Percentiles rank a stretch among this genome's conserved stretches.
Conservation (phyloP, 2,797 vertebrate species). For the Buphagus erythrorhynchus region DNA sequence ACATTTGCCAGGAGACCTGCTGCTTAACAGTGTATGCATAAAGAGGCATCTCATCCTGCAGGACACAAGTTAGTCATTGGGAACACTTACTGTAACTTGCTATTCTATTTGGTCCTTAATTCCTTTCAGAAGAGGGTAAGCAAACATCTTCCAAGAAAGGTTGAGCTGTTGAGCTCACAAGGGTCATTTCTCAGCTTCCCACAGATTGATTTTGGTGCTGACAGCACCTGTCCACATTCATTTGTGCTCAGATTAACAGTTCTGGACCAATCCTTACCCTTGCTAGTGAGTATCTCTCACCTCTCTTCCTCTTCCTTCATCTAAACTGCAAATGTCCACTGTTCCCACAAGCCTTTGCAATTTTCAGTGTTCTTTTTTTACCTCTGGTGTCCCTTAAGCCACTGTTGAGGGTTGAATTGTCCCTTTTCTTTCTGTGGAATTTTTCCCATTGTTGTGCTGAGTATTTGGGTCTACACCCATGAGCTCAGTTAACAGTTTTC, state of each 20-base stretch:
- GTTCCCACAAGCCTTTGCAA: neutral
- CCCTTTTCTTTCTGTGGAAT: too few species aligned
- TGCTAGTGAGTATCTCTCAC: neutral
- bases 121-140: neutral
- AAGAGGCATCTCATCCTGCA: neutral
- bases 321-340: neutral
- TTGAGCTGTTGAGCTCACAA: neutral
- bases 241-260: neutral
- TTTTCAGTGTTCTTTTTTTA: neutral
- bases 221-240: neutral
- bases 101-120: neutral
- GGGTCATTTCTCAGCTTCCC: neutral
- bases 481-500: too few species aligned
- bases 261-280: neutral
- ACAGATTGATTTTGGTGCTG: rapidly evolving
- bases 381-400: neutral
- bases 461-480: too few species aligned
- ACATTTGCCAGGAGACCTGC: neutral
- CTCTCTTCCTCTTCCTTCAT: neutral
- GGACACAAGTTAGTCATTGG: neutral
- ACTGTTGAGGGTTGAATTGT: too few species aligned
- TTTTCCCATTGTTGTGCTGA: too few species aligned
- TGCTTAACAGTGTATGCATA: neutral
- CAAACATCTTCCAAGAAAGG: neutral
- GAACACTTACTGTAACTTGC: neutral